Evolutionary conservation across 2,113 vertebrate species (phyloP), one percentile per base, ranked within the genome.

Genomic region (Neolamprologus tretocephalus): DNA sequence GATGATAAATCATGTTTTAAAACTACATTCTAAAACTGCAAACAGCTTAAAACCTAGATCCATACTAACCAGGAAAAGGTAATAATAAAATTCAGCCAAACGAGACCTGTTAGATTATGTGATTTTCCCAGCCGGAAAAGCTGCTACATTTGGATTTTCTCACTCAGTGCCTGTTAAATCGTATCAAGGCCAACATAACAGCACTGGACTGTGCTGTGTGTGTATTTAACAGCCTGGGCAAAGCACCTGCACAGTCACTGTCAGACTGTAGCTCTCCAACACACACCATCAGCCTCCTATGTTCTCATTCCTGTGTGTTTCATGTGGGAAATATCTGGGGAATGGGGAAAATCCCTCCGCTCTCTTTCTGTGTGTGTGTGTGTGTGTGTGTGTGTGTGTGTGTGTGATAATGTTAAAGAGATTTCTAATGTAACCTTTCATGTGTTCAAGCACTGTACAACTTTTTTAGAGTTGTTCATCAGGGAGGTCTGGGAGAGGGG

Each of bases 151-250:
- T 91, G 78, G 75, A 83, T 57, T 73, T 91, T 73, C 80, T 94
- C 85, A 54, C 78, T 91, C 91, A 88, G 51, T 90, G 87, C 86
- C 81, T 23, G 82, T 37, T 89, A 90, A 86, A 83, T 82, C 28
- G 23, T 81, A 68, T 57, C 82, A 79, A 83, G 87, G 86, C 45
- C 84, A 49, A 68, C 19, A 5, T 55, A 80, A 16, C 49, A 40
- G 42, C 13, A 26, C 14, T 7, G 10, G 26, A 26, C 40, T 75
- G 23, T 75, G 61, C 33, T 66, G 21, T 73, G 40, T 73, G 13
- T 73, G 37, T 45, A 28, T 54, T 12, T 13, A 19, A 53, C 61
- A 85, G 6, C 16, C 13, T 42, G 66, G 21, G 21, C 21, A 47
- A 45, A 45, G 40, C 81, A 40, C 37, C 89, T 93, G 92, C 66